Base-by-base conservation (phyloP, 1,140 invertebrate genomes). In the Drosophila willistoni region DNA sequence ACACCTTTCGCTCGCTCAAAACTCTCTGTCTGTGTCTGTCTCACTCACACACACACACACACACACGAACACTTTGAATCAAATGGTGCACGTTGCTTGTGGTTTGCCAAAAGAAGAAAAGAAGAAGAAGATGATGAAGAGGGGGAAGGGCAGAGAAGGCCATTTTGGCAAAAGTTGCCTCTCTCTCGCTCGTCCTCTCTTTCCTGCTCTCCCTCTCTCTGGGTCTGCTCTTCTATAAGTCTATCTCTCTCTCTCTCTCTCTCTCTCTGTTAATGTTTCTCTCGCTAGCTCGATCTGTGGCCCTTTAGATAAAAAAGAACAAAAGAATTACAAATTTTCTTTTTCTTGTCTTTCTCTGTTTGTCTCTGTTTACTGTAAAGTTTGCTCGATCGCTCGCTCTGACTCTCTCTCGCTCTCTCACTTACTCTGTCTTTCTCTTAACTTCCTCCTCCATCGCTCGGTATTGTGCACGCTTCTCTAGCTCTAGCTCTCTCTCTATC, bases 381-480 rank as follows among this genome's bases (percentile, higher is more conserved):
- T 29, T 72, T 12, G 42, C 56, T 62, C 73, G 74, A 34, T 70
- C 54, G 44, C 44, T 29, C 33, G 56, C 17, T 57, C 33, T 10
- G 9, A 39, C 44, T 71, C 34, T 59, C 29, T 79, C 34, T 73
- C 36, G 62, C 65, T 29, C 47, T 66, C 34, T 57, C 33, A 10
- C 29, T 56, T 29, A 62, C 65, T 66, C 34, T 79, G 25, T 44
- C 29, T 68, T 29, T 60, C 56, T 65, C 44, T 70, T 14, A 22
- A 14, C 44, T 51, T 19, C 10, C 39, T 60, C 17, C 39, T 60
- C 42, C 59, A 63, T 57, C 70, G 67, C 65, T 76, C 77, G 83
- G 84, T 89, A 80, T 77, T 87, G 83, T 81, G 83, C 84, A 89
- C 83, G 83, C 77, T 82, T 81, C 71, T 69, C 12, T 34, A 7